Evolutionary conservation across 1,140 invertebrate species (phyloP).

Genomic region (Harpegnathos saltator): DNA sequence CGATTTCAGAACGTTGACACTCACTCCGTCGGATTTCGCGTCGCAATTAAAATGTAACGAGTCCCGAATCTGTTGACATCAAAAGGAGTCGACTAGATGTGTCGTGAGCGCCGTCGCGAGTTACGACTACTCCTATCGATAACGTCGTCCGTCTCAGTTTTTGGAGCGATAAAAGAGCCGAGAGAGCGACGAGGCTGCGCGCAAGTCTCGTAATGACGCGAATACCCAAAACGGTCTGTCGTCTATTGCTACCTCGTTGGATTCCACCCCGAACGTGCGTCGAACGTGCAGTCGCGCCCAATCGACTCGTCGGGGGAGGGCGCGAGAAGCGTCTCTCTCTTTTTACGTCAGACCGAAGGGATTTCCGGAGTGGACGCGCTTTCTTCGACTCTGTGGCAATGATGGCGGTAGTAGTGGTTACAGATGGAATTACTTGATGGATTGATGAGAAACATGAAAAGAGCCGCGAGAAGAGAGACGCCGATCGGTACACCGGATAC

Average conservation of each 20-base stretch:
- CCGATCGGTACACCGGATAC: background rate
- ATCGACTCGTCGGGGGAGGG: background rate
- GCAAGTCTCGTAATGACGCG: no score
- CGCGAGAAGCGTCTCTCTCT: no score
- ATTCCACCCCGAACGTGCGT: background rate
- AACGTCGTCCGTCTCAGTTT: conserved; percentile 26
- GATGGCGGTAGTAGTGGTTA: no score
- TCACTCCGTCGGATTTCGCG: background rate
- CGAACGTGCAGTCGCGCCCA: background rate
- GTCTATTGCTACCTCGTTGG: background rate
- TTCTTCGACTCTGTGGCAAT: no score
- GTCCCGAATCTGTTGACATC: background rate
- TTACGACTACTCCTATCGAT: conserved; percentile 23
- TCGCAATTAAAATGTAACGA: conserved; percentile 40
- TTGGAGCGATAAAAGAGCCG: background rate
- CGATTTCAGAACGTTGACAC: conserved; percentile 39
- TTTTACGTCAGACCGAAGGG: no score
- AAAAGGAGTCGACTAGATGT: background rate
- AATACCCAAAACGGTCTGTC: background rate
- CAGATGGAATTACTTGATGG: no score
- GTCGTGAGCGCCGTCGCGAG: background rate
- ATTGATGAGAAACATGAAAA: no score
- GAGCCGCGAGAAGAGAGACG: no score
- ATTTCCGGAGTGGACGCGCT: no score
- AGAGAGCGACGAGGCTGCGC: background rate